A percentile compares a stretch with the other conserved stretches of the same genome.
Evolutionary conservation across 2,113 vertebrate genomes (phyloP).

Genomic region (Laterallus jamaicensis): DNA sequence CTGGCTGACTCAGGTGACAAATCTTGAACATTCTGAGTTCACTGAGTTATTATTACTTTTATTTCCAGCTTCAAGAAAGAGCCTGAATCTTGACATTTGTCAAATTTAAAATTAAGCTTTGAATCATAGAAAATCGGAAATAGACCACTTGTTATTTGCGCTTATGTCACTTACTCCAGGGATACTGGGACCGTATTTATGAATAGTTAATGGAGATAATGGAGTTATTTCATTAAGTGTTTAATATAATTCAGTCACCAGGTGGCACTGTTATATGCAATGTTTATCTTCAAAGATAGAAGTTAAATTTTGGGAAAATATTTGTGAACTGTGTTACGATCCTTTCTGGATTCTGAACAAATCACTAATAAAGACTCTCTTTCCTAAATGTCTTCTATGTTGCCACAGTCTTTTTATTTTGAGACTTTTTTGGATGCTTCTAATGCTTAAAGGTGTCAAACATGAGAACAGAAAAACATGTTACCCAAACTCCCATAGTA

Average conservation of each 20-base stretch:
- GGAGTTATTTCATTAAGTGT: not conserved
- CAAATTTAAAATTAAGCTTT: not conserved
- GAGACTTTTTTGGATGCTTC: not conserved
- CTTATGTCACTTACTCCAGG: not conserved
- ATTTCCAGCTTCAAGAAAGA: not conserved
- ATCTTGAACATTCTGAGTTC: not conserved
- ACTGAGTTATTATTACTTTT: not conserved
- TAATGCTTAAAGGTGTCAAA: not conserved
- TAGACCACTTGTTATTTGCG: not conserved
- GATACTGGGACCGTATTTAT: not conserved
- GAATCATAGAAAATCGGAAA: not conserved
- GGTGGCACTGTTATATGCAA: slow-evolving; percentile 30
- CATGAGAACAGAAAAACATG: not conserved
- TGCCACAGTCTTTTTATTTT: not conserved
- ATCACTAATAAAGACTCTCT: not conserved
- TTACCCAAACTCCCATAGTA: not conserved
- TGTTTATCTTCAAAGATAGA: not conserved
- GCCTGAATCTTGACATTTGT: not conserved
- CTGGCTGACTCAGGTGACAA: not conserved
- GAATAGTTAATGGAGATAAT: not conserved
- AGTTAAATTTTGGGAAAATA: not conserved
- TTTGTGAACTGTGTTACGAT: not conserved
- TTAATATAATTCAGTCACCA: slow-evolving; percentile 13
- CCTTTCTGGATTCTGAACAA: not conserved
- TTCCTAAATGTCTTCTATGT: not conserved